A percentile compares a stretch with the other conserved stretches of the same genome.
These are phyloP conservation scores for Athene cunicularia DNA, from an alignment of 2,113 vertebrate genomes.

Conservation along the genomic window DNA sequence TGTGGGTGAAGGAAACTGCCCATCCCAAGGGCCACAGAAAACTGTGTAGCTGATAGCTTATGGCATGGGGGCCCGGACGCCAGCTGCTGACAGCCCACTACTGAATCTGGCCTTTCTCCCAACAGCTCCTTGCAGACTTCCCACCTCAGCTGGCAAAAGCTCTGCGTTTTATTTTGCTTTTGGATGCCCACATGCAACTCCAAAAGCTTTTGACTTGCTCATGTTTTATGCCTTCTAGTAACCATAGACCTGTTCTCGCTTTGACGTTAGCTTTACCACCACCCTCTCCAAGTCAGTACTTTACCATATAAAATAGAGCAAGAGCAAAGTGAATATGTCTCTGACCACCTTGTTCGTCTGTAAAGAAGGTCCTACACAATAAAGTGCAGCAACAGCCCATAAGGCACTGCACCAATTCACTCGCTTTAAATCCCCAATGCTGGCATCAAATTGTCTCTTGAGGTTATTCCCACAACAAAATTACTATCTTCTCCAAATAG, in stretches of 20 bases:
- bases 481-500: neutral
- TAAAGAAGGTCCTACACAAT: neutral
- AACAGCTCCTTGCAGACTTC: neutral
- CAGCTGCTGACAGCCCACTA: neutral
- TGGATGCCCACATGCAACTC: fast-evolving
- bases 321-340: neutral
- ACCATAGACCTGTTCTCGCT: neutral
- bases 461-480: neutral
- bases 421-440: neutral
- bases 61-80: neutral
- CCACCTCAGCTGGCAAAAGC: neutral
- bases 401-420: neutral
- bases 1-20: neutral
- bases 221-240: neutral
- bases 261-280: neutral
- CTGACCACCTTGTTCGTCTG: neutral
- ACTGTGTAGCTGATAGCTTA: neutral
- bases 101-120: neutral
- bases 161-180: neutral
- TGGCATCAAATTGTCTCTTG: neutral
- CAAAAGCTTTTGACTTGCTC: neutral
- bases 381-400: neutral
- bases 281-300: neutral
- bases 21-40: neutral
- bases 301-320: neutral